phyloP scores from a whole-genome alignment of 2,888 invertebrate genomes.

The Zhuqinia jingwanae region DNA sequence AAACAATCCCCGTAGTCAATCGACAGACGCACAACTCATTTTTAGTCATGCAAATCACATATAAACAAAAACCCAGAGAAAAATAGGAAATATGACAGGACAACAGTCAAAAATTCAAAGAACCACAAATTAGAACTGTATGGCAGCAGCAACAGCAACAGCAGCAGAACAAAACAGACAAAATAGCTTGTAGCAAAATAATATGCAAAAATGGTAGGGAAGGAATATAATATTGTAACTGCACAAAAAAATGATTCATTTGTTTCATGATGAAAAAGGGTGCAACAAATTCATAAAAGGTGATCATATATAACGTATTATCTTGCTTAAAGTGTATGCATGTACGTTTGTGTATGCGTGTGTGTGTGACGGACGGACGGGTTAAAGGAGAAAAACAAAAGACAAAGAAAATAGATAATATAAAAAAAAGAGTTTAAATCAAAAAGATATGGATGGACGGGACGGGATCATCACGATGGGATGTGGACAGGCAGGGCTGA shows the following conservation, averaged over 20 bases:
- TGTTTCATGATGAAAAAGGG: slow-evolving; percentile 64
- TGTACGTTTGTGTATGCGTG: background rate
- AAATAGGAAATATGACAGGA: slow-evolving; percentile 16
- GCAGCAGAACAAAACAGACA: slow-evolving; percentile 15
- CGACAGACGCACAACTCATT: slow-evolving; percentile 47
- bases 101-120: slow-evolving; percentile 37
- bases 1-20: slow-evolving; percentile 30
- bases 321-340: background rate
- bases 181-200: slow-evolving; percentile 42
- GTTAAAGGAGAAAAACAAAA: slow-evolving; percentile 45
- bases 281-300: slow-evolving; percentile 67
- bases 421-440: slow-evolving; percentile 47
- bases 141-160: too few species aligned
- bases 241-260: slow-evolving; percentile 58
- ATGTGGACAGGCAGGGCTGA: slow-evolving; percentile 33
- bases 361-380: slow-evolving; percentile 28
- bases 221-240: background rate
- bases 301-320: slow-evolving; percentile 27
- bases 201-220: slow-evolving; percentile 50
- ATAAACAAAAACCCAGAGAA: background rate
- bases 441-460: slow-evolving; percentile 17
- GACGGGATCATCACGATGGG: slow-evolving; percentile 50
- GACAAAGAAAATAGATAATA: slow-evolving; percentile 1
- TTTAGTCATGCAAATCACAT: slow-evolving; percentile 64
- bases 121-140: slow-evolving; percentile 60